phyloP scores from a whole-genome alignment of 2,797 vertebrate genomes.

The Odontamblyopus rebecca region DNA sequence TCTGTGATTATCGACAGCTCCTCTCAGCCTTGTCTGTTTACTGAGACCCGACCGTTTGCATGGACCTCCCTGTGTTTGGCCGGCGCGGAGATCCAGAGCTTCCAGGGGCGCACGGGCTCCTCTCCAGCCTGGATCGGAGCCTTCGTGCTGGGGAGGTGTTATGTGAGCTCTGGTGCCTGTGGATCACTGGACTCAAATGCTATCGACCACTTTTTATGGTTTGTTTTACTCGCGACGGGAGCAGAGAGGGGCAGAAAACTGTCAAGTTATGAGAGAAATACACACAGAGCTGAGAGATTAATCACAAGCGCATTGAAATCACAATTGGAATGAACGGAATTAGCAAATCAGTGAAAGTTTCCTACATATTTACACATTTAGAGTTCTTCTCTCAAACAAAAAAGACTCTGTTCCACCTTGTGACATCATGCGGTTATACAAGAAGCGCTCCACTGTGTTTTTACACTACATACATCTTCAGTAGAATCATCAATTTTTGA shows the following conservation, averaged over 20 bases:
- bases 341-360: too few relatives aligned
- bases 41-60: neutral
- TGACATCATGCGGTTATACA: too few relatives aligned
- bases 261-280: neutral
- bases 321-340: too few relatives aligned
- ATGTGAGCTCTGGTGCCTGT: conserved; percentile 17
- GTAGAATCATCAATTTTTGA: too few relatives aligned
- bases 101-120: neutral
- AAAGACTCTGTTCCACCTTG: too few relatives aligned
- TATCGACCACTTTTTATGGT: conserved; percentile 47
- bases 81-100: conserved; percentile 12
- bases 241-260: neutral
- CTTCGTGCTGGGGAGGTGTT: conserved; percentile 10
- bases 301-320: too few relatives aligned
- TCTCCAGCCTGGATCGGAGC: conserved; percentile 23
- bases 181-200: conserved; percentile 35
- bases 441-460: too few relatives aligned
- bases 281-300: neutral
- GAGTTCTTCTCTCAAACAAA: too few relatives aligned
- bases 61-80: conserved; percentile 22
- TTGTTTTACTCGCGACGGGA: conserved; percentile 15
- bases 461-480: too few relatives aligned
- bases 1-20: too few relatives aligned
- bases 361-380: too few relatives aligned
- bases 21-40: neutral